Percentiles rank a stretch among this genome's conserved stretches.
Evolutionary conservation across 1,140 invertebrate genomes (phyloP).

Genomic region (Chironomus tepperi): DNA sequence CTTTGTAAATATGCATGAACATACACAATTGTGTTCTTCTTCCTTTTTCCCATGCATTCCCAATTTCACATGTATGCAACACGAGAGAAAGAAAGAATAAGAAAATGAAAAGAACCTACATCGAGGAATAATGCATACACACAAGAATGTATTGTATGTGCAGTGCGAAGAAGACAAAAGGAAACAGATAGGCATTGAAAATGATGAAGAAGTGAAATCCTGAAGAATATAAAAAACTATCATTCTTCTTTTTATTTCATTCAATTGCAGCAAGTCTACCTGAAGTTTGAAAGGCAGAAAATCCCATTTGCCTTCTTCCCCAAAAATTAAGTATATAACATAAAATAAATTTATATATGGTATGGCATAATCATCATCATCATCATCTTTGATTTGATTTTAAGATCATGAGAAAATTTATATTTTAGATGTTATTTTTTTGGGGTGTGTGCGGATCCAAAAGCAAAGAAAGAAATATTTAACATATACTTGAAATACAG

Average conservation of each 20-base stretch:
- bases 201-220: not conserved
- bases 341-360: not conserved
- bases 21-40: not conserved
- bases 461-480: no score
- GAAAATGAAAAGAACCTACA: not conserved
- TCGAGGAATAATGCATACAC: not conserved
- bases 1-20: not conserved
- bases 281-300: not conserved
- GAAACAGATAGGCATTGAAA: not conserved
- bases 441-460: not conserved
- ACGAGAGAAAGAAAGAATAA: not conserved
- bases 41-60: slow-evolving; percentile 5
- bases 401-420: not conserved
- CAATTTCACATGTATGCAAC: not conserved
- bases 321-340: not conserved
- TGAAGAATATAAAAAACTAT: not conserved
- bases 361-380: not conserved
- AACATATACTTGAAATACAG: no score
- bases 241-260: not conserved
- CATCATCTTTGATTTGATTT: not conserved
- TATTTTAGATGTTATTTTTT: not conserved
- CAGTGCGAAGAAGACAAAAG: slow-evolving; percentile 11
- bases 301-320: not conserved
- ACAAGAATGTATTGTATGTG: not conserved
- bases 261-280: not conserved